Evolutionary conservation across 1,140 invertebrate species (phyloP).

Genomic region (Scaptomyza montana): DNA sequence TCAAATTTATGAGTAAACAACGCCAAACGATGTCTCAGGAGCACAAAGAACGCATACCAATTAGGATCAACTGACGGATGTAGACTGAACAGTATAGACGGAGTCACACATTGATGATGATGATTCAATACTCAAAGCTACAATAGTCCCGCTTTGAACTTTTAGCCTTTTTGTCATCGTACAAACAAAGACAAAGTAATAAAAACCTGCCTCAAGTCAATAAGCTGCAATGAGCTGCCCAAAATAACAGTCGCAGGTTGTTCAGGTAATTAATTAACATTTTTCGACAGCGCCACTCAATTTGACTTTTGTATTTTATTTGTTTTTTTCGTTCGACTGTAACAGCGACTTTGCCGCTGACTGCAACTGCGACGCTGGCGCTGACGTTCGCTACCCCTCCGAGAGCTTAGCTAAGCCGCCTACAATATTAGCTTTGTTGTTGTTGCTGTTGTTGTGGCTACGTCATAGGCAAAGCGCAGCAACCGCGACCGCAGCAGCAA

Average conservation of each 20-base stretch:
- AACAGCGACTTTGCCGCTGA: conserved; percentile 4
- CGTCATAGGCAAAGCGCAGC: conserved; percentile 33
- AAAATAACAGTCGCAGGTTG: conserved; percentile 21
- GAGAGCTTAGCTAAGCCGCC: conserved; percentile 42
- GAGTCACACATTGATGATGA: conserved; percentile 1
- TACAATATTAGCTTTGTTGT: conserved; percentile 31
- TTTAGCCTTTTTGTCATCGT: background rate
- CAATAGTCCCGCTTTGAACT: background rate
- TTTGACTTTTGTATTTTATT: conserved; percentile 36
- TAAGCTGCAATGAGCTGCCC: conserved; percentile 1
- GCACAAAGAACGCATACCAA: conserved; percentile 70
- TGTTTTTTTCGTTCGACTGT: background rate
- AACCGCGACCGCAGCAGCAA: conserved; percentile 8
- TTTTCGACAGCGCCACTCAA: conserved; percentile 52
- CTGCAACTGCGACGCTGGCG: background rate
- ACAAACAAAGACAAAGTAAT: background rate
- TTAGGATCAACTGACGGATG: conserved; percentile 63
- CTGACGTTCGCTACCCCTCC: conserved; percentile 9
- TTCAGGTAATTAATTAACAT: conserved; percentile 45
- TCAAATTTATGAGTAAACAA: conserved; percentile 76
- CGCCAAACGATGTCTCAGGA: conserved; percentile 67
- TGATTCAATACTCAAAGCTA: conserved; percentile 23
- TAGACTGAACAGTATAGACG: conserved; percentile 13
- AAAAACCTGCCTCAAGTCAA: conserved; percentile 5
- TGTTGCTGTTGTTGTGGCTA: background rate